phyloP scores from a whole-genome alignment of 2,113 vertebrate species.

The Pluvialis apricaria region DNA sequence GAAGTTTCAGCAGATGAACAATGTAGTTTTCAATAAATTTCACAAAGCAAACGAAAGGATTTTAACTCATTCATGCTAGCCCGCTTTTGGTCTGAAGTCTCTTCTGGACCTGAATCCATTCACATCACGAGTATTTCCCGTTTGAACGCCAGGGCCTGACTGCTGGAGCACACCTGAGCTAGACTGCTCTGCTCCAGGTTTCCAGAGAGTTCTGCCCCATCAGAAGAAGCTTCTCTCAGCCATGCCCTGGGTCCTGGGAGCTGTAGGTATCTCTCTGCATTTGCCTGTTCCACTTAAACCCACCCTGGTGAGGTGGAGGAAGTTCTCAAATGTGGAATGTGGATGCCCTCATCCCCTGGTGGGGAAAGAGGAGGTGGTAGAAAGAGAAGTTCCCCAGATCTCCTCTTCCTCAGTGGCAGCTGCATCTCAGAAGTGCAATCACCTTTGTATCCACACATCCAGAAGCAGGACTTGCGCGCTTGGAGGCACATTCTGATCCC shows the following conservation, averaged over 20 bases:
- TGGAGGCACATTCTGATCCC: too few species aligned
- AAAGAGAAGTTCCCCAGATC: neutral
- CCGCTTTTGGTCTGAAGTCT: neutral
- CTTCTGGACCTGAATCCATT: neutral
- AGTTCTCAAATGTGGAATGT: neutral
- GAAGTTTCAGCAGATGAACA: slow-evolving; percentile 44
- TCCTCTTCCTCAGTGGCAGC: neutral
- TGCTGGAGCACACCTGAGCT: neutral
- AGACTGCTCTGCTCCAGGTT: neutral
- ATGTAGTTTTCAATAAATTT: slow-evolving; percentile 47
- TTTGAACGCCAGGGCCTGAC: neutral
- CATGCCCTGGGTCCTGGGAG: neutral
- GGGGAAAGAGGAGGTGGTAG: neutral
- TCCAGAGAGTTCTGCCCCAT: neutral
- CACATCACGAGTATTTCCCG: neutral
- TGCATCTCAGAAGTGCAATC: too few species aligned
- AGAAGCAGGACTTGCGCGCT: too few species aligned
- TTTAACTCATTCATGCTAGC: slow-evolving; percentile 50
- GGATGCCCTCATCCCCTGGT: neutral
- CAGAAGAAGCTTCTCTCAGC: neutral
- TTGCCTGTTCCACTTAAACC: neutral
- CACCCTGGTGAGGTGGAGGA: neutral
- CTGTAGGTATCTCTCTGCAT: neutral
- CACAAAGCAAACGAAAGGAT: neutral
- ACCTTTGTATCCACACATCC: too few species aligned